Evolutionary conservation across 2,888 invertebrate genomes (phyloP).

Genomic region (Napeogenes sylphis): DNA sequence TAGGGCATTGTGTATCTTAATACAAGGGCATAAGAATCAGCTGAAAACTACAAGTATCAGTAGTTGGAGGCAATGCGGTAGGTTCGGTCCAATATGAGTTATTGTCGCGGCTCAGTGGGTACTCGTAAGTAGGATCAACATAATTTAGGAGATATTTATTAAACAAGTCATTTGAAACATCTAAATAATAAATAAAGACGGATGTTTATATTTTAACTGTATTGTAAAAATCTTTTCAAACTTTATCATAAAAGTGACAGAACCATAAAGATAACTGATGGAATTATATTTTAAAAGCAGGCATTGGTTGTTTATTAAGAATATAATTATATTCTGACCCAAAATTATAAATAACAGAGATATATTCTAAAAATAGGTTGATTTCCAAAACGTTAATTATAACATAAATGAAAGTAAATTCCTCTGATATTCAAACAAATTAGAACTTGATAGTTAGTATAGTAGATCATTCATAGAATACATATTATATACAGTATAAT

Average conservation of each 20-base stretch:
- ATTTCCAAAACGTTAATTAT: too few relatives aligned
- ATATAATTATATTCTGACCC: too few relatives aligned
- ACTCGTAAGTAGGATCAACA: constrained; percentile 44
- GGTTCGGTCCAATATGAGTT: constrained; percentile 44
- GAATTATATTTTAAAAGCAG: too few relatives aligned
- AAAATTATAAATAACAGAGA: too few relatives aligned
- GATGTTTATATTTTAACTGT: constrained; percentile 9
- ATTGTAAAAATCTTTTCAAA: background rate
- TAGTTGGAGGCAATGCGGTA: constrained; percentile 30
- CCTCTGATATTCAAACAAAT: too few relatives aligned
- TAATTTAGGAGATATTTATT: constrained; percentile 40
- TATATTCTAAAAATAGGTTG: too few relatives aligned
- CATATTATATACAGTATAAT: constrained; percentile 17
- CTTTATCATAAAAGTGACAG: too few relatives aligned
- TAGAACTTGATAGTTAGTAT: too few relatives aligned
- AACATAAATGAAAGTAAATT: too few relatives aligned
- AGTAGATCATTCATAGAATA: too few relatives aligned
- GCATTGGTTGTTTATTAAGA: too few relatives aligned
- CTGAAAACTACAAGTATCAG: constrained; percentile 4
- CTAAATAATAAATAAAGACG: constrained; percentile 17
- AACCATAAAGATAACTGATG: too few relatives aligned
- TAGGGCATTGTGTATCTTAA: constrained; percentile 21
- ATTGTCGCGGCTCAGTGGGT: constrained; percentile 52
- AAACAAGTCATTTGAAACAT: constrained; percentile 20
- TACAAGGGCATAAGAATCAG: background rate